Evolutionary conservation across 2,888 invertebrate genomes (phyloP), one percentile per base, ranked within the genome.

Genomic region (Pogonocherus hispidulus): DNA sequence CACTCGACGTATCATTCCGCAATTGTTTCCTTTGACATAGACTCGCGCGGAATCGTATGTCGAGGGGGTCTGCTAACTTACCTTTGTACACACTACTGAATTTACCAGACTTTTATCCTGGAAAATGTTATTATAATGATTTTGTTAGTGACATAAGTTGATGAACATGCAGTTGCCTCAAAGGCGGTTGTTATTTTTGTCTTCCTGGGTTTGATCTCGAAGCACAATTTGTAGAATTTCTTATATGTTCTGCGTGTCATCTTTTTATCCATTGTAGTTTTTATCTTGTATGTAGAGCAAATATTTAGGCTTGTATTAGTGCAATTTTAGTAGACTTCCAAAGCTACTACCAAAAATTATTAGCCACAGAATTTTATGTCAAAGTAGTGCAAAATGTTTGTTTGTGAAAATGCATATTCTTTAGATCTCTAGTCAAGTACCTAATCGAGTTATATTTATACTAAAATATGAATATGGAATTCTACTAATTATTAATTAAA

Each of bases 141-240:
- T 69, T 56, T 67, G 65, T 52, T 52, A 52, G 52, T 52, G 16
- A 32, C 16, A 65, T 69, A 59, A 59, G 59, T 69, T 71, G 68
- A 72, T 72, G 66, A 64, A 71, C 69, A 74, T 76, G 71, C 74
- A 69, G 70, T 76, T 72, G 75, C 78, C 78, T 78, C 56, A 63
- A 75, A 76, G 76, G 78, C 78, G 56, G 74, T 80, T 80, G 78
- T 79, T 80, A 77, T 74, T 80, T 81, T 81, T 81, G 84, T 85
- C 85, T 85, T 84, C 85, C 84, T 85, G 82, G 79, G 81, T 84
- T 81, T 82, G 83, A 84, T 84, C 84, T 84, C 83, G 80, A 82
- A 82, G 84, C 84, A 84, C 84, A 84, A 81, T 76, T 78, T 70
- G 70, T 76, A 69, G 67, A 65, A 69, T 62, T 56, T 71, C 76